phyloP scores from a whole-genome alignment of 1,140 invertebrate genomes.

The Drosophila paulistorum region DNA sequence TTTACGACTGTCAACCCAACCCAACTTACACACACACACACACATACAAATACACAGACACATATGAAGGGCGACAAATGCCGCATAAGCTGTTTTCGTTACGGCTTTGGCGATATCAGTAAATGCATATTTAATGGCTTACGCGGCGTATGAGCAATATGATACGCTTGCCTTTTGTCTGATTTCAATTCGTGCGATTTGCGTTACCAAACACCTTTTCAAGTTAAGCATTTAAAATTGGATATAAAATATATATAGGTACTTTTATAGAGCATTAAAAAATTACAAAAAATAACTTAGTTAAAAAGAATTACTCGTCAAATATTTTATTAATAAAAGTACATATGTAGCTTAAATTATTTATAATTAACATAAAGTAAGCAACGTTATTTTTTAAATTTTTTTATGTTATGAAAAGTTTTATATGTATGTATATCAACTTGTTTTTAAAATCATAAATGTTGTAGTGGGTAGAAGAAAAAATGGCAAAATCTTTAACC shows the following conservation, averaged over 20 bases:
- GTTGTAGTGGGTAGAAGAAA: not conserved
- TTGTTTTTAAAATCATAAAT: not conserved
- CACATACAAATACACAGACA: constrained; percentile 15
- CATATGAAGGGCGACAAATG: constrained; percentile 36
- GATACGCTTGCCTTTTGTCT: constrained; percentile 36
- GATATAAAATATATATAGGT: not conserved
- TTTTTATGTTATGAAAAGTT: not conserved
- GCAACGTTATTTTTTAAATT: not conserved
- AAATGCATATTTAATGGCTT: constrained; percentile 80
- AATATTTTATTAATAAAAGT: no score
- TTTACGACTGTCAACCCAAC: constrained; percentile 46
- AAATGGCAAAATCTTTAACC: constrained; percentile 10
- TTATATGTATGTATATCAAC: not conserved
- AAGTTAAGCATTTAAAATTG: constrained; percentile 21
- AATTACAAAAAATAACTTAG: not conserved
- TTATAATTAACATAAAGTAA: no score
- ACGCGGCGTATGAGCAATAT: constrained; percentile 64
- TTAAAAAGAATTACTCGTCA: no score
- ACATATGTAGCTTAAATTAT: no score
- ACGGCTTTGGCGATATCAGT: constrained; percentile 75
- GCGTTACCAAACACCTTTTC: constrained; percentile 47
- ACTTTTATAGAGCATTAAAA: not conserved
- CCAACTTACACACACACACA: constrained; percentile 19
- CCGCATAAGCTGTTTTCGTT: constrained; percentile 78
- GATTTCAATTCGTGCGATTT: constrained; percentile 16